phyloP scores from a whole-genome alignment of 2,888 invertebrate genomes.

The Callyntrura guangdongensis region DNA sequence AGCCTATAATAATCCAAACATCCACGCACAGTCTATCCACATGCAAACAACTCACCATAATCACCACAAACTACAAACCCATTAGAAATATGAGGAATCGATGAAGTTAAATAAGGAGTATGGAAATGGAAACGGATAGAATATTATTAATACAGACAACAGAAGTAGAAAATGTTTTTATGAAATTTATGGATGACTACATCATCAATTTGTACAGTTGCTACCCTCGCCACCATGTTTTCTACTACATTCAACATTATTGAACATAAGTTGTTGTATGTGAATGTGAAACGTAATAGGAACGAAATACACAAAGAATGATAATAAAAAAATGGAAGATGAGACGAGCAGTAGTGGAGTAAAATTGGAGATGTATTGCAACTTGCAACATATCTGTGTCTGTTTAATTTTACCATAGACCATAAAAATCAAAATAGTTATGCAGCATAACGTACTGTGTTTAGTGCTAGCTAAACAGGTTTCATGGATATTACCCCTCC shows the following conservation, averaged over 20 bases:
- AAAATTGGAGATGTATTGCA: constrained; percentile 3
- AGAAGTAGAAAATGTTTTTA: constrained; percentile 1
- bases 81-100: background rate
- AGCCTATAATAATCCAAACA: constrained; percentile 11
- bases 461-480: constrained; percentile 1
- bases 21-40: background rate
- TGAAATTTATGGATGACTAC: background rate
- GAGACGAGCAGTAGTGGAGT: background rate
- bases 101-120: background rate
- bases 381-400: background rate
- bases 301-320: background rate
- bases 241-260: background rate
- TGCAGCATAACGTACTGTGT: background rate
- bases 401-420: background rate
- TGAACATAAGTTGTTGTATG: background rate
- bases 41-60: background rate
- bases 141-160: constrained; percentile 12
- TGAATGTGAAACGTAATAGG: constrained; percentile 10
- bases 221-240: background rate
- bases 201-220: constrained; percentile 16
- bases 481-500: background rate
- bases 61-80: background rate
- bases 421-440: background rate
- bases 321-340: background rate
- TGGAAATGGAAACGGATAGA: constrained; percentile 22